phyloP scores from a whole-genome alignment of 1,140 invertebrate genomes.

The Euura saliciscinereae region DNA sequence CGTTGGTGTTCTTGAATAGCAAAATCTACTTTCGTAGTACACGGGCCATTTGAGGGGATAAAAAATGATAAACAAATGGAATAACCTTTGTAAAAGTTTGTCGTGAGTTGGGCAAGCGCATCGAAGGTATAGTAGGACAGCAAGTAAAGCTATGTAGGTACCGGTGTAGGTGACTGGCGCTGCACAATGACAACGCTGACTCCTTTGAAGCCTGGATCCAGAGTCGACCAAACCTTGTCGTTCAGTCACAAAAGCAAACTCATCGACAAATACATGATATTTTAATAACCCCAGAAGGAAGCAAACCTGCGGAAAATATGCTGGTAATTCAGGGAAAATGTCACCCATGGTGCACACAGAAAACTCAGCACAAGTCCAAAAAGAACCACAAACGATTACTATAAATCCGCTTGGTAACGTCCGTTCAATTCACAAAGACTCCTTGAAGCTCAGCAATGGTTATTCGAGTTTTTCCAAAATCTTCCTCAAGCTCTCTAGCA shows the following conservation, averaged over 20 bases:
- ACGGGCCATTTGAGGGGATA: neutral
- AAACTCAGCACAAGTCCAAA: neutral
- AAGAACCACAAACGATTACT: neutral
- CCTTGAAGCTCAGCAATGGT: too few relatives aligned
- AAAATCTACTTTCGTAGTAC: too few relatives aligned
- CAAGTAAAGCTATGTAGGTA: too few relatives aligned
- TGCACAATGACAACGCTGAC: constrained; percentile 24
- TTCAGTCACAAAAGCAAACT: constrained; percentile 11
- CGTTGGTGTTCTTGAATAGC: too few relatives aligned
- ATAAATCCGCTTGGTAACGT: constrained; percentile 44
- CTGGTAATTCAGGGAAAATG: constrained; percentile 15
- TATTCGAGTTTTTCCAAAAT: too few relatives aligned
- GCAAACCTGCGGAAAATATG: constrained; percentile 23
- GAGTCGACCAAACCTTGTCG: constrained; percentile 24
- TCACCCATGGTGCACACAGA: neutral
- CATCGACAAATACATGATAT: constrained; percentile 29
- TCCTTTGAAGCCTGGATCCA: constrained; percentile 27
- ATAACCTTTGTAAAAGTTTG: neutral
- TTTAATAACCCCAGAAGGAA: constrained; percentile 31
- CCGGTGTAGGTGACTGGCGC: neutral
- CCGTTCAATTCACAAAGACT: constrained; percentile 15
- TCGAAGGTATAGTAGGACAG: neutral
- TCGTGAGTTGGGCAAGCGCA: neutral
- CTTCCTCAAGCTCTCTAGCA: too few relatives aligned
- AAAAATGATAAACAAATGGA: neutral